These are phyloP conservation scores for Pseudoatta argentina DNA, from an alignment of 1,140 invertebrate genomes.

Conservation along the genomic window DNA sequence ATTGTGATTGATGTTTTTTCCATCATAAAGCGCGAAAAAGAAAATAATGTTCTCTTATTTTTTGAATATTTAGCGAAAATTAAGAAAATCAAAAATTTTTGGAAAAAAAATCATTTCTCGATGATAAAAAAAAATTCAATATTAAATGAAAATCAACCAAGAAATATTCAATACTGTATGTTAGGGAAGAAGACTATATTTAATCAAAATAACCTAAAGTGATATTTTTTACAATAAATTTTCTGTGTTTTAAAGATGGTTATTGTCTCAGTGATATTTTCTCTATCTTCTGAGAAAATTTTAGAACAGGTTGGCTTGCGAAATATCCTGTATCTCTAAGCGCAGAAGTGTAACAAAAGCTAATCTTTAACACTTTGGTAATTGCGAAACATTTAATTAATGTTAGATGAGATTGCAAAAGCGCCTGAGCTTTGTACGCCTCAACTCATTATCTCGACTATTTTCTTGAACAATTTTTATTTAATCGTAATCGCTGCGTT, in stretches of 20 bases:
- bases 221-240: no score
- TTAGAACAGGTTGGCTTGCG: not conserved
- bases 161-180: no score
- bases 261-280: not conserved
- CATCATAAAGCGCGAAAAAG: not conserved
- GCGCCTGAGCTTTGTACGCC: not conserved
- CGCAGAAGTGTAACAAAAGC: not conserved
- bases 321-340: not conserved
- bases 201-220: no score
- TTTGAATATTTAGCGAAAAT: not conserved
- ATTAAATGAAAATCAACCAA: no score
- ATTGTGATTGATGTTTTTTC: not conserved
- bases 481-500: conserved; percentile 11
- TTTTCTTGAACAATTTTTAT: conserved; percentile 30
- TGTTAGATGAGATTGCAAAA: conserved; percentile 13
- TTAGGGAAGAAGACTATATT: no score
- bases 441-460: conserved; percentile 13
- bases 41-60: not conserved
- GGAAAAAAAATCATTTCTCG: not conserved
- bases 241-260: no score
- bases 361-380: not conserved
- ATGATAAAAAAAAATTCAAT: not conserved
- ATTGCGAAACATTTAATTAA: conserved; percentile 13
- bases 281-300: not conserved
- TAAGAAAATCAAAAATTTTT: not conserved